Percentiles rank a stretch among this genome's conserved stretches.
Conservation (phyloP, 1,140 invertebrate species). For the Monochamus saltuarius region DNA sequence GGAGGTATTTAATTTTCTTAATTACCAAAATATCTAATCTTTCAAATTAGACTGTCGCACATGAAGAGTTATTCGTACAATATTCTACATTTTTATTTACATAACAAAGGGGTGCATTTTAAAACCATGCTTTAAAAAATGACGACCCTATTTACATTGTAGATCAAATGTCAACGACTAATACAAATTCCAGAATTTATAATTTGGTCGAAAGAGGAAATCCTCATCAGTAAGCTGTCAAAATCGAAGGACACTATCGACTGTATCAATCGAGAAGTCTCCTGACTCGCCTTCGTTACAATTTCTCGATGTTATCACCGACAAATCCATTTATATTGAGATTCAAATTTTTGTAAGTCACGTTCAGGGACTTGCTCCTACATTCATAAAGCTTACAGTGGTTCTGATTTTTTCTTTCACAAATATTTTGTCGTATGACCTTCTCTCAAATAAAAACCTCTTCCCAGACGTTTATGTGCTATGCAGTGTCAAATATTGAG, state of each 20-base stretch:
- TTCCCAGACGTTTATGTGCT: not conserved
- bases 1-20: too few species aligned
- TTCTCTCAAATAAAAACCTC: not conserved
- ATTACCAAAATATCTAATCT: too few species aligned
- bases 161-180: not conserved
- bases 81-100: constrained; percentile 1
- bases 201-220: constrained; percentile 42
- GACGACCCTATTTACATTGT: constrained; percentile 20
- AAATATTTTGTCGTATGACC: not conserved
- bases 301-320: constrained; percentile 35
- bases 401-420: constrained; percentile 1
- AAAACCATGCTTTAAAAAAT: constrained; percentile 29
- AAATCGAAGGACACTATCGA: constrained; percentile 43
- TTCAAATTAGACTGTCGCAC: too few species aligned
- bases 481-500: not conserved
- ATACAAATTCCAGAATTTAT: constrained; percentile 39
- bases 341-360: constrained; percentile 45
- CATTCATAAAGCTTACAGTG: constrained; percentile 23
- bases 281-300: constrained; percentile 39
- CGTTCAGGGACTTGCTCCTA: constrained; percentile 23
- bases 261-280: constrained; percentile 35
- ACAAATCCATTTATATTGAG: constrained; percentile 48
- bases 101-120: constrained; percentile 22
- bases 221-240: constrained; percentile 40
- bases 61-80: too few species aligned